Conservation (phyloP, 2,888 invertebrate species). For the Hofmannophila pseudospretella region DNA sequence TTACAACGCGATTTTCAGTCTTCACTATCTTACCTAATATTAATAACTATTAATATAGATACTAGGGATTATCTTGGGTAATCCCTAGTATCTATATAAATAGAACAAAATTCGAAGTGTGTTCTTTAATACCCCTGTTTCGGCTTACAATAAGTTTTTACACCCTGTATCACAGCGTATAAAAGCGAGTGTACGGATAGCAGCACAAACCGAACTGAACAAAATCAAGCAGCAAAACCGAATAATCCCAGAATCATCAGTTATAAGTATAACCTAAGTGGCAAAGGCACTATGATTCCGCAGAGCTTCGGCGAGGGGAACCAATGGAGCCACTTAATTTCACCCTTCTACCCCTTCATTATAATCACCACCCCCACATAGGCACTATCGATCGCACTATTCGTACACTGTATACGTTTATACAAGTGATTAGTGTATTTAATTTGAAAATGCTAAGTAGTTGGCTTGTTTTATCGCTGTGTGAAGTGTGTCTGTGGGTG, state of each 20-base stretch:
- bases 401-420: slow-evolving; percentile 59
- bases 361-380: slow-evolving; percentile 71
- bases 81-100: too few relatives aligned
- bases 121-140: too few relatives aligned
- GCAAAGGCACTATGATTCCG: slow-evolving; percentile 60
- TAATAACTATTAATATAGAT: too few relatives aligned
- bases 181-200: too few relatives aligned
- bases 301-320: too few relatives aligned
- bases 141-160: too few relatives aligned
- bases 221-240: slow-evolving; percentile 21
- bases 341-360: slow-evolving; percentile 75
- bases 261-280: slow-evolving; percentile 46
- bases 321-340: slow-evolving; percentile 75
- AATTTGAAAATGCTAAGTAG: slow-evolving; percentile 78
- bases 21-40: too few relatives aligned
- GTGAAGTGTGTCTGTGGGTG: slow-evolving; percentile 39
- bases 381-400: slow-evolving; percentile 66
- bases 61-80: too few relatives aligned
- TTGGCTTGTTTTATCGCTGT: slow-evolving; percentile 70
- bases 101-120: too few relatives aligned
- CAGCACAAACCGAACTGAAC: too few relatives aligned
- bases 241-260: slow-evolving; percentile 18
- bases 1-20: too few relatives aligned
- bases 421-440: slow-evolving; percentile 78
- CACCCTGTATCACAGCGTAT: too few relatives aligned